Conservation (phyloP, 1,140 invertebrate genomes). For the Drosophila elegans region DNA sequence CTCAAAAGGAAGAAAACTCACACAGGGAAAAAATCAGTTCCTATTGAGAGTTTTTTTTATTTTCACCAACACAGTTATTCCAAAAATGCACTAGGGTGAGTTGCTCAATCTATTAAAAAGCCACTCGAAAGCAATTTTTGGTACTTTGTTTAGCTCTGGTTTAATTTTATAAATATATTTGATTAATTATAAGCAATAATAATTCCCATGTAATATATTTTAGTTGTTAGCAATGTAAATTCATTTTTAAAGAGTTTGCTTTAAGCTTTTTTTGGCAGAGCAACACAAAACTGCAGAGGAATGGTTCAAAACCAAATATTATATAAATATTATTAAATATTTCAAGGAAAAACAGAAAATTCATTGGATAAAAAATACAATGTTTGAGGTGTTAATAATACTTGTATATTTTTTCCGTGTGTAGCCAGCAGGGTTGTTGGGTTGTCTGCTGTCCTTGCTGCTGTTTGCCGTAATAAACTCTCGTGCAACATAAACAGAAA, state of each 20-base stretch:
- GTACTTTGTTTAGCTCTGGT: neutral
- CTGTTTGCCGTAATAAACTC: constrained; percentile 71
- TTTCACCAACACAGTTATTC: neutral
- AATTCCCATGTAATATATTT: too few relatives aligned
- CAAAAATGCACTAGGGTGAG: neutral
- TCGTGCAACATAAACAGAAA: constrained; percentile 58
- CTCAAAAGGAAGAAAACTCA: constrained; percentile 21
- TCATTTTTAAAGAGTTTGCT: too few relatives aligned
- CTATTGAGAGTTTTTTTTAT: neutral
- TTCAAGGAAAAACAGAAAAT: too few relatives aligned
- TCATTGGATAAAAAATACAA: too few relatives aligned
- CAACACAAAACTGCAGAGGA: too few relatives aligned
- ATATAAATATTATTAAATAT: too few relatives aligned
- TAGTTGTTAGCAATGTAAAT: too few relatives aligned
- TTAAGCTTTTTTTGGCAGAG: too few relatives aligned
- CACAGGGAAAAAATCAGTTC: constrained; percentile 22
- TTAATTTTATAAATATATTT: too few relatives aligned
- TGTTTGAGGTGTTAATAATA: neutral
- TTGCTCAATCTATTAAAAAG: neutral
- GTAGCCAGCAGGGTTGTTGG: constrained; percentile 50
- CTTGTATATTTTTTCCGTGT: neutral
- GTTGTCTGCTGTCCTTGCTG: constrained; percentile 51
- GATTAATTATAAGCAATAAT: too few relatives aligned
- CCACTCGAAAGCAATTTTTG: neutral
- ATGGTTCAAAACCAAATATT: too few relatives aligned